Evolutionary conservation across 2,888 invertebrate genomes (phyloP).

Genomic region (Eilema caniola): DNA sequence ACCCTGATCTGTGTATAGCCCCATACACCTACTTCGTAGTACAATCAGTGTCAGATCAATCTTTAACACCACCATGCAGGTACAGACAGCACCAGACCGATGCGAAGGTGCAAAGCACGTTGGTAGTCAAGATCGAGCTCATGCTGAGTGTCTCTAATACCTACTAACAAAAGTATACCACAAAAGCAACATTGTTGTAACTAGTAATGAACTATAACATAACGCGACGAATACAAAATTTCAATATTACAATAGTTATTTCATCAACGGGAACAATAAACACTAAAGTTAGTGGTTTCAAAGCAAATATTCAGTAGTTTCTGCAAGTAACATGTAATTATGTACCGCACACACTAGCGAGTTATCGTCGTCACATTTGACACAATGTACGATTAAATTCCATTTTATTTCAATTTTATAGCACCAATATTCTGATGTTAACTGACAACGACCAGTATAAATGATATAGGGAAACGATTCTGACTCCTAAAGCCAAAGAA

Average conservation of each 20-base stretch:
- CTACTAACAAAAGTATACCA: not conserved
- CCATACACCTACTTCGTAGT: not conserved
- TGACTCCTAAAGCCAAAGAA: no score
- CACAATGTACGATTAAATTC: not conserved
- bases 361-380: no score
- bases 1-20: not conserved
- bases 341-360: not conserved
- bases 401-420: not conserved
- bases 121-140: no score
- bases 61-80: no score
- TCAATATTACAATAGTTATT: conserved; percentile 25
- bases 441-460: no score
- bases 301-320: conserved; percentile 17
- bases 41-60: no score
- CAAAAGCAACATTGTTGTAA: not conserved
- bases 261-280: conserved; percentile 36
- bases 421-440: not conserved
- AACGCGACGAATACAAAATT: conserved; percentile 8
- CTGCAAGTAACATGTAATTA: conserved; percentile 3
- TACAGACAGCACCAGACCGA: no score
- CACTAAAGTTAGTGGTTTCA: conserved; percentile 7
- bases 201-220: not conserved
- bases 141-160: no score
- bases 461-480: no score
- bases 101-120: no score